Evolutionary conservation across 2,113 vertebrate genomes (phyloP).

Genomic region (Dicentrarchus labrax): DNA sequence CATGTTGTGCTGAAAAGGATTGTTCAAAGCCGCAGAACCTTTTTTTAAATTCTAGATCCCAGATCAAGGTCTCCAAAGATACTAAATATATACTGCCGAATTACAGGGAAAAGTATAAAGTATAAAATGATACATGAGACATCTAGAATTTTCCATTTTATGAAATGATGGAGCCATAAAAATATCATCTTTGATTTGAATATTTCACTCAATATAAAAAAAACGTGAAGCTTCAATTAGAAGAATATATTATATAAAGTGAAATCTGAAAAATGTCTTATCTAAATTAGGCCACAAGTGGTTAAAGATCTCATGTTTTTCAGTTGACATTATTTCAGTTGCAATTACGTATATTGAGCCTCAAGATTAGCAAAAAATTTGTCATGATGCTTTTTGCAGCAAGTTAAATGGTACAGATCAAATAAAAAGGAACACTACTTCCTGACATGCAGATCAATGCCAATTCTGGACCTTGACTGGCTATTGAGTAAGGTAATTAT

Average conservation of each 20-base stretch:
- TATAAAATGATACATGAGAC: constrained; percentile 55
- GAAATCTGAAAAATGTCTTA: background rate
- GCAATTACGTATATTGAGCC: background rate
- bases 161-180: constrained; percentile 48
- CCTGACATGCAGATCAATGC: background rate
- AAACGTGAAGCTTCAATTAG: constrained; percentile 21
- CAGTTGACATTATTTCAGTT: background rate
- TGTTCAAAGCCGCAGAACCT: constrained; percentile 55
- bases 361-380: background rate
- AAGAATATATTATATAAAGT: background rate
- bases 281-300: background rate
- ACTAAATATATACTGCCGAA: constrained; percentile 64
- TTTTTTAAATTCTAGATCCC: constrained; percentile 61
- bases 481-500: background rate
- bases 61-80: constrained; percentile 54
- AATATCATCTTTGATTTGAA: constrained; percentile 27
- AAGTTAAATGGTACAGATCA: background rate
- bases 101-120: constrained; percentile 55
- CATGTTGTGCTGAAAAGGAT: constrained; percentile 54
- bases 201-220: constrained; percentile 31
- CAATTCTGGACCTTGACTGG: background rate
- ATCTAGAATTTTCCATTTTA: constrained; percentile 49
- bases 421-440: background rate
- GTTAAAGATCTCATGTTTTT: background rate
- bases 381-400: background rate